phyloP scores from a whole-genome alignment of 2,797 vertebrate species.

The Menidia menidia region DNA sequence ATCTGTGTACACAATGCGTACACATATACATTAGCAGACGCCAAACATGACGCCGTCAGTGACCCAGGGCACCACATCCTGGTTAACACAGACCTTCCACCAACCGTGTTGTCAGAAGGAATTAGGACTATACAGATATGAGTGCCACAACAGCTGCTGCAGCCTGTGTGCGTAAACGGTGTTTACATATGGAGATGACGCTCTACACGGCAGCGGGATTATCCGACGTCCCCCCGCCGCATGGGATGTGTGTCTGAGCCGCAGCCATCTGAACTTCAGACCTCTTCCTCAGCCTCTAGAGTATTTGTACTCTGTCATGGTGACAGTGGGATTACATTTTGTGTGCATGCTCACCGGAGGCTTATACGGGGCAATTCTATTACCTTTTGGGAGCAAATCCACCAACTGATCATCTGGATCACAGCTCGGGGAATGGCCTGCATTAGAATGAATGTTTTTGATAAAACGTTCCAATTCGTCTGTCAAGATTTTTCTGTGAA shows the following conservation, averaged over 20 bases:
- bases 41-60: slow-evolving; percentile 50
- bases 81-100: slow-evolving; percentile 16
- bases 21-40: slow-evolving; percentile 50
- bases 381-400: neutral
- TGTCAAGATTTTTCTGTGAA: no score
- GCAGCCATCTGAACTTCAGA: slow-evolving; percentile 14
- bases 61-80: neutral
- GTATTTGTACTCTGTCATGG: slow-evolving; percentile 5
- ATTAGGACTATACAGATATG: slow-evolving; percentile 9
- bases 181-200: slow-evolving; percentile 39
- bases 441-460: slow-evolving; percentile 16
- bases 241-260: slow-evolving; percentile 3
- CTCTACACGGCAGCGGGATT: slow-evolving; percentile 47
- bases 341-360: neutral
- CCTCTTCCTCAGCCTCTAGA: neutral
- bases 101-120: slow-evolving; percentile 8
- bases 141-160: slow-evolving; percentile 41
- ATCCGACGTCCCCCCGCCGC: slow-evolving; percentile 21
- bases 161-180: slow-evolving; percentile 39
- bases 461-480: neutral
- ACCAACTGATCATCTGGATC: slow-evolving; percentile 31
- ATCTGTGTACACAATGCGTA: slow-evolving; percentile 33
- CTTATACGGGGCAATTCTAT: neutral
- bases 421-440: slow-evolving; percentile 29
- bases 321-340: neutral